Evolutionary conservation across 1,140 invertebrate species (phyloP).

Genomic region (Cataglyphis hispanica): DNA sequence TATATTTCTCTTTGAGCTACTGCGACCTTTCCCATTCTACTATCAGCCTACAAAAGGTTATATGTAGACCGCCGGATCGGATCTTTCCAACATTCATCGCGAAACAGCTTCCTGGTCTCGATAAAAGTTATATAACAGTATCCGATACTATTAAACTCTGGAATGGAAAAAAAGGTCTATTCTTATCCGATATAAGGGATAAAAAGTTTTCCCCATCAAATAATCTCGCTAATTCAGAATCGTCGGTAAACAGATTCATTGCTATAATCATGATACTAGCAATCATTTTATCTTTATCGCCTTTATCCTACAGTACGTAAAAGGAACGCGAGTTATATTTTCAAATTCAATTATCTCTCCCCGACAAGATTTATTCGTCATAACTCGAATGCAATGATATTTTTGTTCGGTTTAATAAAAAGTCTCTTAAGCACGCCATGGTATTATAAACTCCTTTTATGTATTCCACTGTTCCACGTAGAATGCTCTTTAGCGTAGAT

Average conservation of each 20-base stretch:
- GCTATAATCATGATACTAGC: not conserved
- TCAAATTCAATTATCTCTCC: constrained; percentile 35
- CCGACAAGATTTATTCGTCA: constrained; percentile 11
- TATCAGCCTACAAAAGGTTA: not conserved
- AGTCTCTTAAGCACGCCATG: constrained; percentile 43
- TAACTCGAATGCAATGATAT: constrained; percentile 27
- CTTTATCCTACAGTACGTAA: not conserved
- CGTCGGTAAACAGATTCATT: constrained; percentile 1
- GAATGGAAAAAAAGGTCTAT: constrained; percentile 25
- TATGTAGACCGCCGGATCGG: not conserved
- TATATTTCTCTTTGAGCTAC: constrained; percentile 42
- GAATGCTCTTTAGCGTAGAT: not conserved
- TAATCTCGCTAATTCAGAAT: constrained; percentile 20
- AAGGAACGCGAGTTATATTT: not conserved
- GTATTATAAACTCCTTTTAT: constrained; percentile 35
- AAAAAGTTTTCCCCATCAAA: not conserved
- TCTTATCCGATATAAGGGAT: not conserved
- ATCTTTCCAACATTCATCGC: constrained; percentile 41
- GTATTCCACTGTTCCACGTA: not conserved
- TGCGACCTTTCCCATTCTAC: not conserved
- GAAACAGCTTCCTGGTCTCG: constrained; percentile 8
- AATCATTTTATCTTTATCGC: constrained; percentile 44
- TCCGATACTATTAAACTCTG: not conserved
- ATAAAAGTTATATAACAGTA: constrained; percentile 15
- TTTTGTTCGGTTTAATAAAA: constrained; percentile 49